Evolutionary conservation across 1,140 invertebrate species (phyloP).

Genomic region (Drosophila willistoni): DNA sequence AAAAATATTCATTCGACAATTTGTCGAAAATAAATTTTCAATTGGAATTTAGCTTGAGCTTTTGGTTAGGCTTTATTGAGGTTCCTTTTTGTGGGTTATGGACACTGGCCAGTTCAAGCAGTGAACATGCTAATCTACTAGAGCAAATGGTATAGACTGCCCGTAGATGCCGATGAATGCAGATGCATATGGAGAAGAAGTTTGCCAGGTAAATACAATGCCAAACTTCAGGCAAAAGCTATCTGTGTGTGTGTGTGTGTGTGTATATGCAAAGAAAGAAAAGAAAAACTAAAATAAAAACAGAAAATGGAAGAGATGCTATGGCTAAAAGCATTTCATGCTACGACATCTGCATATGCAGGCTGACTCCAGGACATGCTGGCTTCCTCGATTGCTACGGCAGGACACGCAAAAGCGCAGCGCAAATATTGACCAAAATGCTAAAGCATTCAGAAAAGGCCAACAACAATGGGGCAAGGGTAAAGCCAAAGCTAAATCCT

Average conservation of each 20-base stretch:
- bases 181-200: background rate
- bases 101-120: slow-evolving; percentile 11
- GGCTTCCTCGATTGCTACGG: background rate
- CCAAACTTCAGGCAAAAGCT: slow-evolving; percentile 12
- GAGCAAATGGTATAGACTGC: slow-evolving; percentile 18
- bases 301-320: slow-evolving; percentile 21
- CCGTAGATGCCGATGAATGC: slow-evolving; percentile 1
- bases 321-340: slow-evolving; percentile 53
- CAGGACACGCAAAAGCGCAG: slow-evolving; percentile 66
- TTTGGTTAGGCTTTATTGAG: slow-evolving; percentile 31
- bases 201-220: slow-evolving; percentile 55
- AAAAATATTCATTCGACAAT: slow-evolving; percentile 5
- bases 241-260: slow-evolving; percentile 19
- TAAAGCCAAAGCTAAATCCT: slow-evolving; percentile 20
- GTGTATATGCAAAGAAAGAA: slow-evolving; percentile 32
- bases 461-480: slow-evolving; percentile 52
- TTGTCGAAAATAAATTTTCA: slow-evolving; percentile 54
- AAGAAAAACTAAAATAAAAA: background rate
- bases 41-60: slow-evolving; percentile 17
- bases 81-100: background rate
- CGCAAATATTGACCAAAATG: slow-evolving; percentile 77
- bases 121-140: slow-evolving; percentile 59
- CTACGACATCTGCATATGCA: slow-evolving; percentile 60
- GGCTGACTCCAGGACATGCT: slow-evolving; percentile 9
- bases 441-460: slow-evolving; percentile 67